A percentile compares a stretch with the other conserved stretches of the same genome.
phyloP scores from a whole-genome alignment of 2,797 vertebrate species.

The Scolopax rusticola region DNA sequence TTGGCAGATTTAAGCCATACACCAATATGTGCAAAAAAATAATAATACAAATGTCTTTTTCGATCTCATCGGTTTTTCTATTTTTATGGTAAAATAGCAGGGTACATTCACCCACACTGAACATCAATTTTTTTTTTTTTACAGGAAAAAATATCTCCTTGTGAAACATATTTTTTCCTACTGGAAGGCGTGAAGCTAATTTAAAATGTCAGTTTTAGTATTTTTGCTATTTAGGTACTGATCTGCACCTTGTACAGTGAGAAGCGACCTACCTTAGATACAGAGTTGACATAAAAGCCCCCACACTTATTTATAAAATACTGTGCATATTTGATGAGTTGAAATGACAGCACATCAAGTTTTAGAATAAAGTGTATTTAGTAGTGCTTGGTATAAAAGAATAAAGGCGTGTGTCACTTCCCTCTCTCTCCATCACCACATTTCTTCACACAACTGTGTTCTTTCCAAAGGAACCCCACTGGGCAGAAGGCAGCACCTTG shows the following conservation, averaged over 20 bases:
- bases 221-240: background rate
- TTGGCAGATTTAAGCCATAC: background rate
- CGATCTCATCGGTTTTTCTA: background rate
- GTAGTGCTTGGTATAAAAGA: background rate
- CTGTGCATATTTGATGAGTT: background rate
- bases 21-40: background rate
- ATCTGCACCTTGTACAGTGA: background rate
- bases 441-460: background rate
- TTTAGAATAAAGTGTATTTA: background rate
- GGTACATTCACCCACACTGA: conserved; percentile 29
- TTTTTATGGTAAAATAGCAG: background rate
- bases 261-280: background rate
- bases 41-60: background rate
- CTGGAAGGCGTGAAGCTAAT: background rate
- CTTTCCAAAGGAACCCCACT: background rate
- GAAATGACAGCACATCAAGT: background rate
- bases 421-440: background rate
- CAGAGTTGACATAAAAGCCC: background rate
- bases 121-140: background rate
- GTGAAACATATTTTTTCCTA: background rate
- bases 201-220: background rate
- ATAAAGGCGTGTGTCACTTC: background rate
- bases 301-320: background rate
- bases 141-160: background rate
- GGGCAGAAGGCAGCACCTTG: background rate